Percentiles rank a stretch among this genome's conserved stretches.
Conservation (phyloP, 2,113 vertebrate species). For the Tor tambroides region DNA sequence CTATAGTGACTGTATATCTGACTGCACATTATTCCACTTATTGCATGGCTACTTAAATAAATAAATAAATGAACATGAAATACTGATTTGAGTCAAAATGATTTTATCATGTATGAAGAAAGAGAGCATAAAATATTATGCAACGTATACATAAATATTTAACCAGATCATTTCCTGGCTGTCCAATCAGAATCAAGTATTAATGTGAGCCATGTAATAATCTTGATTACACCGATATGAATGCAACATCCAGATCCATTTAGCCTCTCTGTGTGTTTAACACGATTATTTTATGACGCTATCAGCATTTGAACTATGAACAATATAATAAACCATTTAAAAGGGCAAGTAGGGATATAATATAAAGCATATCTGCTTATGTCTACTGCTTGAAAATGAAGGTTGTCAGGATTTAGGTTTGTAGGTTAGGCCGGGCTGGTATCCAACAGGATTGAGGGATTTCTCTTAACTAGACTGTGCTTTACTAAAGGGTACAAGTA, state of each 20-base stretch:
- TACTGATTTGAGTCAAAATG: neutral
- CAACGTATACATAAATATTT: neutral
- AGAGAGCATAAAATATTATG: neutral
- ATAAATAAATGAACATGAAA: neutral
- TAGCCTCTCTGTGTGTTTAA: neutral
- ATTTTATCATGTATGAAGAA: neutral
- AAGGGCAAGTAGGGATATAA: neutral
- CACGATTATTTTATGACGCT: neutral
- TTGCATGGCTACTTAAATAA: neutral
- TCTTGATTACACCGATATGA: neutral
- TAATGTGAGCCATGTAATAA: neutral
- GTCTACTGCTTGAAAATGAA: slow-evolving; percentile 8
- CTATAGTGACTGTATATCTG: neutral
- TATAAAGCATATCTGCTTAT: slow-evolving; percentile 23
- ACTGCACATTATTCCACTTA: neutral
- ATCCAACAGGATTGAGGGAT: slow-evolving; percentile 70
- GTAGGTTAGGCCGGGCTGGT: slow-evolving; percentile 67
- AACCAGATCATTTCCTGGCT: neutral
- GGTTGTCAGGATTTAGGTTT: slow-evolving; percentile 60
- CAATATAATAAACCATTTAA: neutral
- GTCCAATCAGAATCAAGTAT: neutral
- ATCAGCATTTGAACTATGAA: neutral
- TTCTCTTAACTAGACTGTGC: slow-evolving; percentile 66
- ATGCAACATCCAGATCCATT: neutral
- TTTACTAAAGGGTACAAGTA: slow-evolving; percentile 68